Base-by-base conservation (phyloP, 2,888 invertebrate genomes). In the Mimachlamys varia region DNA sequence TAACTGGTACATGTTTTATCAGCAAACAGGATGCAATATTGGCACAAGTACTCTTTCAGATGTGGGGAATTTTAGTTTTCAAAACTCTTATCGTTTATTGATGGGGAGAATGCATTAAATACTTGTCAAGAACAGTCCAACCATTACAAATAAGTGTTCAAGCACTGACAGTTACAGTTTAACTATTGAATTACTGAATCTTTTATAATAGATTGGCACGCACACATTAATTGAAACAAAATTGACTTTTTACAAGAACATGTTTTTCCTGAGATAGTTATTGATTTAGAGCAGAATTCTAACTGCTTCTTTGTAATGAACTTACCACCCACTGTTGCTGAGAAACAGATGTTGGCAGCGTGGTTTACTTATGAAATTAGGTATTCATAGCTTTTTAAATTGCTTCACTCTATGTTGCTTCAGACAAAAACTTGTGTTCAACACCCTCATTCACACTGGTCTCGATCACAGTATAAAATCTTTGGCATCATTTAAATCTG, bases 191-290 rank as follows among this genome's bases (percentile, higher is more conserved):
- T n/a, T n/a, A n/a, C n/a, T n/a, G n/a, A n/a, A n/a, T n/a, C n/a
- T n/a, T n/a, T n/a, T n/a, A n/a, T n/a, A n/a, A n/a, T n/a, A n/a
- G n/a, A n/a, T 76, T 76, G 76, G 76, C 76, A 76, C 76, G 76
- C 76, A 76, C 76, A 76, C 76, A 33, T 33, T n/a, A n/a, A n/a
- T n/a, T 76, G 76, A 76, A 76, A 76, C 76, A 22, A 33, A 76
- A 76, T 76, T 76, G 76, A 76, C 76, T 76, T 76, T 76, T 76
- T 76, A 76, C 76, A 76, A 76, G 33, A 76, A 12, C 76, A 76
- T 27, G 33, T 76, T 76, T 76, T 76, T 76, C 27, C 76, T 76
- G 3, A 33, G 76, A 76, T 76, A 76, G 76, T 22, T 76, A 76
- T 76, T 76, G 76, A 76, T 76, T 76, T 27, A 76, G 27, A 33